A percentile compares a stretch with the other conserved stretches of the same genome.
These are phyloP conservation scores for Eunapius fragilis DNA, from an alignment of 37 sponge, comb jelly and placozoan genomes.

Conservation along the genomic window DNA sequence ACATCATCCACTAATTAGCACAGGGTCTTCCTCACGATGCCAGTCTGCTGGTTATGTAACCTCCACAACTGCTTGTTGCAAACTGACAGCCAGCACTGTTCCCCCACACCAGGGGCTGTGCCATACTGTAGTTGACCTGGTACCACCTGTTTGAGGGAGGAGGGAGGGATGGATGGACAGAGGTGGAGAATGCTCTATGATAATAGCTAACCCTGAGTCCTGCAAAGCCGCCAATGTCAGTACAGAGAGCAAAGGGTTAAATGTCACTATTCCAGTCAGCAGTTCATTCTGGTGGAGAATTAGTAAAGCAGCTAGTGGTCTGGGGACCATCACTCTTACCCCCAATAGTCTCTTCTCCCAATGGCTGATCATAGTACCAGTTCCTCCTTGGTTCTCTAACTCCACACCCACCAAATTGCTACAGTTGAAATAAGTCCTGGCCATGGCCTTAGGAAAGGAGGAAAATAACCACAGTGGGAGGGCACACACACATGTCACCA, in stretches of 20 bases:
- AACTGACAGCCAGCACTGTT: conserved; percentile 53
- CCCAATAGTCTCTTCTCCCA: conserved; percentile 85
- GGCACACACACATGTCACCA: not conserved
- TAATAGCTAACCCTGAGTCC: conserved; percentile 68
- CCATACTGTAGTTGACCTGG: conserved; percentile 54
- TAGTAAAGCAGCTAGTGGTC: not conserved
- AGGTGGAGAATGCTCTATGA: not conserved
- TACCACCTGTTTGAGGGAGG: conserved; percentile 60
- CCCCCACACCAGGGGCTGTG: conserved; percentile 63
- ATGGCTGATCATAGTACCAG: conserved; percentile 62
- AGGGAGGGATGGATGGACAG: not conserved
- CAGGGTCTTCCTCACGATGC: not conserved
- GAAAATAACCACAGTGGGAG: not conserved
- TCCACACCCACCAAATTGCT: conserved; percentile 65
- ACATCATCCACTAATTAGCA: not conserved
- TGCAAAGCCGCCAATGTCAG: conserved; percentile 73
- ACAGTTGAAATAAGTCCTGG: conserved; percentile 68
- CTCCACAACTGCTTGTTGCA: conserved; percentile 46
- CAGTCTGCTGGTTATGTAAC: conserved; percentile 23
- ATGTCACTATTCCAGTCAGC: conserved; percentile 79
- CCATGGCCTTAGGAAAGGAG: conserved; percentile 42
- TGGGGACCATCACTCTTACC: conserved; percentile 20
- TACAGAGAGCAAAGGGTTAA: conserved; percentile 70
- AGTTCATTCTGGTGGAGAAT: conserved; percentile 72
- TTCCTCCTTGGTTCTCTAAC: conserved; percentile 88